A percentile compares a stretch with the other conserved stretches of the same genome.
Conservation (phyloP, 2,797 vertebrate species). For the Brachyrhaphis roseni region DNA sequence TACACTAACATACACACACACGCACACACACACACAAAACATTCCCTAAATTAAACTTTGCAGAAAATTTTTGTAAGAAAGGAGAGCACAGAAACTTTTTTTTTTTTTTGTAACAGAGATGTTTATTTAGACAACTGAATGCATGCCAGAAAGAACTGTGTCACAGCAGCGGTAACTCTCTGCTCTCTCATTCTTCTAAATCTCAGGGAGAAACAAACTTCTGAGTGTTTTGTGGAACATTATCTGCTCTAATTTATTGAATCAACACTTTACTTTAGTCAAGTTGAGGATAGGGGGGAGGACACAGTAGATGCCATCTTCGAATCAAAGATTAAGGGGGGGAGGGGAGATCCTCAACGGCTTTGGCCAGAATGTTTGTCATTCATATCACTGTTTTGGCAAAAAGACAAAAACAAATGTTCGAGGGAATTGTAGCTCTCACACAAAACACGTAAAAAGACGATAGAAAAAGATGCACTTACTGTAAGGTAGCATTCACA, state of each 20-base stretch:
- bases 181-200: slow-evolving; percentile 85
- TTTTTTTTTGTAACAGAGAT: slow-evolving; percentile 75
- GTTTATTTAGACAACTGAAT: slow-evolving; percentile 87
- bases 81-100: slow-evolving; percentile 36
- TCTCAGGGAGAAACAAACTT: slow-evolving; percentile 69
- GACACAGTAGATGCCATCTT: slow-evolving; percentile 53
- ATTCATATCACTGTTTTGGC: slow-evolving; percentile 83
- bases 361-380: slow-evolving; percentile 81
- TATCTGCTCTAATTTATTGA: slow-evolving; percentile 73
- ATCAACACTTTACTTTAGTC: slow-evolving; percentile 78
- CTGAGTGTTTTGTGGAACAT: slow-evolving; percentile 48
- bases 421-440: slow-evolving; percentile 83
- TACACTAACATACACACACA: background rate
- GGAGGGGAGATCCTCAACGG: slow-evolving; percentile 58
- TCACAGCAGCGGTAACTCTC: slow-evolving; percentile 90
- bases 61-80: slow-evolving; percentile 19
- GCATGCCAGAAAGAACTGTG: slow-evolving; percentile 96
- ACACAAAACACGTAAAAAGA: slow-evolving; percentile 91
- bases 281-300: slow-evolving; percentile 41
- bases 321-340: slow-evolving; percentile 68
- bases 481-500: slow-evolving; percentile 89
- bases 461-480: slow-evolving; percentile 85
- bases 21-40: background rate
- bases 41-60: background rate
- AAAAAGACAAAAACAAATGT: slow-evolving; percentile 71